These are phyloP conservation scores for Ips nitidus DNA, from an alignment of 1,140 invertebrate genomes.

Conservation along the genomic window DNA sequence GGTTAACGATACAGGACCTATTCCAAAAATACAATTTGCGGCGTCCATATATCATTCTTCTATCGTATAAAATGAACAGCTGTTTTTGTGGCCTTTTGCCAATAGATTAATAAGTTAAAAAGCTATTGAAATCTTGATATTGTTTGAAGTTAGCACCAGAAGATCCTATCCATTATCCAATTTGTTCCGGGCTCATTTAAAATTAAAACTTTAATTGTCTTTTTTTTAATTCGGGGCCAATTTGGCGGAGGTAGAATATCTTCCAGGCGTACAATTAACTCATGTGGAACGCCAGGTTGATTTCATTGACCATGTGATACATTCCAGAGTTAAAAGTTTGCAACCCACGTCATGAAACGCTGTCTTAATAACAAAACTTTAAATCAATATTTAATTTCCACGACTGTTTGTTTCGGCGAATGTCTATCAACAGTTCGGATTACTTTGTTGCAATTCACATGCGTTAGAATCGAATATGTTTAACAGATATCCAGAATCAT, in stretches of 20 bases:
- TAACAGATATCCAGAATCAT: too few species aligned
- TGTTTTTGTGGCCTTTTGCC: constrained; percentile 40
- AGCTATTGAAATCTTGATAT: constrained; percentile 25
- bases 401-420: constrained; percentile 4
- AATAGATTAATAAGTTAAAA: constrained; percentile 31
- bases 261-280: constrained; percentile 11
- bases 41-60: constrained; percentile 31
- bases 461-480: too few species aligned
- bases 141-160: constrained; percentile 28
- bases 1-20: background rate
- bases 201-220: background rate
- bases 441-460: too few species aligned
- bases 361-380: constrained; percentile 6
- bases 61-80: constrained; percentile 42
- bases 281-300: constrained; percentile 10
- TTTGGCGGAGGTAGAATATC: too few species aligned
- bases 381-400: constrained; percentile 25
- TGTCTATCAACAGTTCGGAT: constrained; percentile 6
- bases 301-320: background rate
- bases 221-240: too few species aligned
- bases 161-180: constrained; percentile 20
- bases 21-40: constrained; percentile 33
- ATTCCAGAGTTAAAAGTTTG: background rate
- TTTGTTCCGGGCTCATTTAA: constrained; percentile 6
- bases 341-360: constrained; percentile 11